Base-by-base conservation (phyloP, 1,140 invertebrate species). In the Neoseiulus cucumeris region DNA sequence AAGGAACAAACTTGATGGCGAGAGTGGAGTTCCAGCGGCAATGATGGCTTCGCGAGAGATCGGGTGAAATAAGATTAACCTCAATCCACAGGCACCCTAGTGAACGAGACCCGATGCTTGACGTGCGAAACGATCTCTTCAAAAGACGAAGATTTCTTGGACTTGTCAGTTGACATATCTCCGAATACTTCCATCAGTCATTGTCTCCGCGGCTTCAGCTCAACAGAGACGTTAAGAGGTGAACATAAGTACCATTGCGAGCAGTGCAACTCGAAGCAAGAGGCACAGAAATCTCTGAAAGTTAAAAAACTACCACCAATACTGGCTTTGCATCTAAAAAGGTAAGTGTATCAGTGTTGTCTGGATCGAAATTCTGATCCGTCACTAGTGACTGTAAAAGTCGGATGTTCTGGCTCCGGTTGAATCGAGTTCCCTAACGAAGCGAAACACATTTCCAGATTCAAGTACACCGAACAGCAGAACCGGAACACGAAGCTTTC, bases 161-260 rank as follows among this genome's bases (percentile, higher is more conserved):
- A 99, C 80, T 80, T 98, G 66, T 93, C 95, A 78, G 94, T 99
- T 64, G 96, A 99, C 74, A 92, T 99, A 44, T 93, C 98, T 77
- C 93, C 98, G 76, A 98, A 99, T 76, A 98, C 95, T 7, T 96
- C 91, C 68, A 97, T 99, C 68, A 98, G 92, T 1, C 91, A 98
- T 76, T 98, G 96, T 80, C 80, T 99, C 68, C 82, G 89, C 69
- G 95, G 91, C 75, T 98, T 98, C 77, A 95, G 90, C 72, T 94
- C 93, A 77, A 98, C 92, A 67, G 95, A 99, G 77, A 98, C 94
- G 17, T 80, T 99, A n/a, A 94, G 92, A 79, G 91, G 88, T 72
- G 95, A 99, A 76, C 96, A 98, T 79, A 99, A 99, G 80, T 99
- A 98, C 75, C 97, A 96, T 78, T 99, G 96, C 80, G 94, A 99